phyloP scores from a whole-genome alignment of 2,797 vertebrate genomes.

The Manis crassicaudata region DNA sequence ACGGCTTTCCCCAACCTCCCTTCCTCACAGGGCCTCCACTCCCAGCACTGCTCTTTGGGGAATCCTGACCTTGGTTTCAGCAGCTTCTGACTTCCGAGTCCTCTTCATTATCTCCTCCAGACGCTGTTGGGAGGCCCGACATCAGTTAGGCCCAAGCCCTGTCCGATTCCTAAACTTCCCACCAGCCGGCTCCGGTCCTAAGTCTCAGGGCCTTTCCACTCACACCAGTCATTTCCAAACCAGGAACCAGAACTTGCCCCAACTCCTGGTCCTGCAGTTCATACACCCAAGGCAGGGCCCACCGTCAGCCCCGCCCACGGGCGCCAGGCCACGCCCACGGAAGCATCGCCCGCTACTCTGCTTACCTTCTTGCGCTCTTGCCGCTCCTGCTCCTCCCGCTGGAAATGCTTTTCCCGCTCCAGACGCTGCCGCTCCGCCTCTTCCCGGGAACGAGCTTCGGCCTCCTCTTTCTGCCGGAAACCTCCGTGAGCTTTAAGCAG shows the following conservation, averaged over 20 bases:
- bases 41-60: not conserved
- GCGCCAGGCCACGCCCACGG: not conserved
- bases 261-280: not conserved
- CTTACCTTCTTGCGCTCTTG: conserved; percentile 91
- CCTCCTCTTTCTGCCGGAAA: conserved; percentile 93
- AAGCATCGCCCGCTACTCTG: rapidly evolving
- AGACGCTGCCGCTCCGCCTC: conserved; percentile 95
- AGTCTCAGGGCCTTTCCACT: not conserved
- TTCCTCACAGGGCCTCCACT: not conserved
- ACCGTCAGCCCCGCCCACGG: not conserved
- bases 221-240: not conserved
- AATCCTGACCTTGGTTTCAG: conserved; percentile 90
- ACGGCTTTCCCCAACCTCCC: not conserved
- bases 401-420: conserved; percentile 98
- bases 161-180: not conserved
- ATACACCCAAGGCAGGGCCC: not conserved
- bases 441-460: conserved; percentile 91
- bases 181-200: not conserved
- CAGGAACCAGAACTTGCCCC: not conserved
- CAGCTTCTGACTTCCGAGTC: conserved; percentile 94
- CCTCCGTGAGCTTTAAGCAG: not conserved
- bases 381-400: conserved; percentile 97
- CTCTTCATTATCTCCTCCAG: conserved; percentile 99
- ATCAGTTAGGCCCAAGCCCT: not conserved
- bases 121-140: conserved; percentile 86